Evolutionary conservation across 2,888 invertebrate genomes (phyloP).

Genomic region (Drosophila demipolita): DNA sequence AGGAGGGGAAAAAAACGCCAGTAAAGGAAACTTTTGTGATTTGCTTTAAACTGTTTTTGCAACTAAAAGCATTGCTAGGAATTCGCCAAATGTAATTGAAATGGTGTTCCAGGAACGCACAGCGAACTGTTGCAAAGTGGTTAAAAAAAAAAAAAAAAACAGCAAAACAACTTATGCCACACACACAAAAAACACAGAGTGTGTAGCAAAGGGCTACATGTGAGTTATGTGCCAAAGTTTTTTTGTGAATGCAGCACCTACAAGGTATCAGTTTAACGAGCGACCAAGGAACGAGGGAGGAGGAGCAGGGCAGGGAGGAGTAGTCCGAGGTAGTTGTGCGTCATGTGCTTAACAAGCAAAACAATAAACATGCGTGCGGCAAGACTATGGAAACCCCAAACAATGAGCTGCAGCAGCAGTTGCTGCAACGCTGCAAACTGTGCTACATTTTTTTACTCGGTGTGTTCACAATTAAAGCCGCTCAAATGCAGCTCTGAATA

Average conservation of each 20-base stretch:
- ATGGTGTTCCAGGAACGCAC: constrained; percentile 20
- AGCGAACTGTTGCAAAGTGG: neutral
- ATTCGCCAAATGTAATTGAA: constrained; percentile 64
- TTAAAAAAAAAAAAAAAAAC: constrained; percentile 24
- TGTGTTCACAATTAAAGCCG: constrained; percentile 59
- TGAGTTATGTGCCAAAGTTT: constrained; percentile 51
- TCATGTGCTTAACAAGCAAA: constrained; percentile 26
- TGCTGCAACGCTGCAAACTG: constrained; percentile 52
- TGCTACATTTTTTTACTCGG: constrained; percentile 49
- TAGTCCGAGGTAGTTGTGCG: neutral
- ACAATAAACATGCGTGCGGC: constrained; percentile 33
- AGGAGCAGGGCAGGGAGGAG: neutral
- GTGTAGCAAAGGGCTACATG: constrained; percentile 11
- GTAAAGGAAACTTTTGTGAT: constrained; percentile 55
- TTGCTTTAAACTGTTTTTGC: constrained; percentile 33
- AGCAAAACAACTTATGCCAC: constrained; percentile 33
- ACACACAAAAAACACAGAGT: neutral
- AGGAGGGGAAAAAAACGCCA: neutral
- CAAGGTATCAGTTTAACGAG: constrained; percentile 51
- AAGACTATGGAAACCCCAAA: constrained; percentile 18
- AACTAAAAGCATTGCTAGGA: constrained; percentile 43
- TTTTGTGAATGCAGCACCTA: constrained; percentile 31
- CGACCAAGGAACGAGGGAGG: neutral
- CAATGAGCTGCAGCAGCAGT: constrained; percentile 28
- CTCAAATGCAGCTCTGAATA: constrained; percentile 33